phyloP scores from a whole-genome alignment of 1,140 invertebrate species.

The Araneus ventricosus region DNA sequence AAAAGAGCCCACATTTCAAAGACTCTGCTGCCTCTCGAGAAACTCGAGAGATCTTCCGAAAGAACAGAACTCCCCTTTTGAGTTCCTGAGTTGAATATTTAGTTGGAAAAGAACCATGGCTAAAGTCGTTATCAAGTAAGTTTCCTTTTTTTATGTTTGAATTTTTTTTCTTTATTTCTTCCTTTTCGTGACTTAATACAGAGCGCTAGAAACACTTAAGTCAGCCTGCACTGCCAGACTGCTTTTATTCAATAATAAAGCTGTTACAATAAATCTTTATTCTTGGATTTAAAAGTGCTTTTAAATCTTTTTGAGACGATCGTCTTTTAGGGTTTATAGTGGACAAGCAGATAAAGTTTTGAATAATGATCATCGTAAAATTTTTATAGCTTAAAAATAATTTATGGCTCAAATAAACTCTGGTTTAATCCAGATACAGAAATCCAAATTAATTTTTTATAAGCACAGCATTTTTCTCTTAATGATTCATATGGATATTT shows the following conservation, averaged over 20 bases:
- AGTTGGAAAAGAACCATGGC: conserved; percentile 31
- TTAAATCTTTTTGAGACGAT: not conserved
- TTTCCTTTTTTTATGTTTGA: not conserved
- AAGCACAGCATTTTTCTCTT: no score
- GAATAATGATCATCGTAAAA: not conserved
- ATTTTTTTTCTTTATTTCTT: not conserved
- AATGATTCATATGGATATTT: no score
- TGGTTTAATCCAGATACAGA: no score
- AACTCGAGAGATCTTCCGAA: conserved; percentile 10
- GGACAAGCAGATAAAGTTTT: not conserved
- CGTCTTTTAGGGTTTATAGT: not conserved
- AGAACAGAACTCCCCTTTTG: not conserved
- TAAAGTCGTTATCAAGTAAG: conserved; percentile 56
- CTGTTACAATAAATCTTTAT: not conserved
- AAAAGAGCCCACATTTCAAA: not conserved
- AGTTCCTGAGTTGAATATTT: conserved; percentile 49
- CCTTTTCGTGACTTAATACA: not conserved
- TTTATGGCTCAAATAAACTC: no score
- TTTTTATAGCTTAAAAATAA: not conserved
- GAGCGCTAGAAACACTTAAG: not conserved
- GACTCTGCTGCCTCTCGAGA: conserved; percentile 7
- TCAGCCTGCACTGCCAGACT: not conserved
- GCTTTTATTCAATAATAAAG: not conserved
- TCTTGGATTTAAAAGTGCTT: not conserved
- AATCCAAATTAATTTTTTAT: no score